Evolutionary conservation across 1,140 invertebrate species (phyloP).

Genomic region (Charaxes varanes): DNA sequence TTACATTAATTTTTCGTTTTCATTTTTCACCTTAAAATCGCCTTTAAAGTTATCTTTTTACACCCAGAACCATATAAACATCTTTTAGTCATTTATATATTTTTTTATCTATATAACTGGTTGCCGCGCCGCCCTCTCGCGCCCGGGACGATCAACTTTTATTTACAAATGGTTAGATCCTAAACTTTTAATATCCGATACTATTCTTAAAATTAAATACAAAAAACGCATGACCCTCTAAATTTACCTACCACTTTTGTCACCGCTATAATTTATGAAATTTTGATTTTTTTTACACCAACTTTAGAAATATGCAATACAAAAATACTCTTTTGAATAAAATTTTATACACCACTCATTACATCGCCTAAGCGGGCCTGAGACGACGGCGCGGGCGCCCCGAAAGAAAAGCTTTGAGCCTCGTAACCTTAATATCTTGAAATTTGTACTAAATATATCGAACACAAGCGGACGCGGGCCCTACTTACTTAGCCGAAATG

Average conservation of each 20-base stretch:
- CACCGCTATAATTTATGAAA: constrained; percentile 73
- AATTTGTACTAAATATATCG: constrained; percentile 75
- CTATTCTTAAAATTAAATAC: constrained; percentile 75
- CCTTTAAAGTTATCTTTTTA: constrained; percentile 72
- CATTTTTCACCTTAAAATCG: constrained; percentile 63
- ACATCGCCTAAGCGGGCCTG: constrained; percentile 41
- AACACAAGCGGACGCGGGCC: constrained; percentile 56
- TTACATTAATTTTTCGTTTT: constrained; percentile 46
- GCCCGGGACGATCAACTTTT: constrained; percentile 55
- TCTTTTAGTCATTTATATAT: constrained; percentile 74
- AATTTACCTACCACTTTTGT: constrained; percentile 72
- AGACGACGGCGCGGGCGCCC: constrained; percentile 41
- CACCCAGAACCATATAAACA: constrained; percentile 76
- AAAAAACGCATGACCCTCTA: constrained; percentile 74
- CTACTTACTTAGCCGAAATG: constrained; percentile 70
- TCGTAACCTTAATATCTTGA: constrained; percentile 72
- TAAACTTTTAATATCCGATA: constrained; percentile 73
- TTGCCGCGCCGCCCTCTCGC: constrained; percentile 41
- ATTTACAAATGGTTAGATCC: constrained; percentile 74
- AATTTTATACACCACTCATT: constrained; percentile 73
- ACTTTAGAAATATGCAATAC: constrained; percentile 76
- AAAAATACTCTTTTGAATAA: constrained; percentile 76
- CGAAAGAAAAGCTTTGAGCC: constrained; percentile 72
- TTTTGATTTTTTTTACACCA: constrained; percentile 75
- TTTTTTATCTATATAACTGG: constrained; percentile 73